Conservation (phyloP, 1,140 invertebrate genomes). For the Cydia amplana region DNA sequence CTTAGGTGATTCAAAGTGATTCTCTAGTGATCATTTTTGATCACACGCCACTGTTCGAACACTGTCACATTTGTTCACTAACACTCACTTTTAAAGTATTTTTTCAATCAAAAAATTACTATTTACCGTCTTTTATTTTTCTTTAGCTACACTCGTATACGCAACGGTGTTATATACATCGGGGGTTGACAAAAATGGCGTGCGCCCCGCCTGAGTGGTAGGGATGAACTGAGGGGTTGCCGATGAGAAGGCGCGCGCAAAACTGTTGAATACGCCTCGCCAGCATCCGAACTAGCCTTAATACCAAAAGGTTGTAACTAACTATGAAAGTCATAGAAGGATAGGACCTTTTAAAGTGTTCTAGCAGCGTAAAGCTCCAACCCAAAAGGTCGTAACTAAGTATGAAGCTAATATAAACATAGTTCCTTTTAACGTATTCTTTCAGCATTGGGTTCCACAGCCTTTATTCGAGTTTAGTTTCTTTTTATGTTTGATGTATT, state of each 20-base stretch:
- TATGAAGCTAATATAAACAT: background rate
- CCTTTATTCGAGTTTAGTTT: conserved; percentile 25
- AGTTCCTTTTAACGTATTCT: background rate
- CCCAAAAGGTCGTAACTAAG: no score
- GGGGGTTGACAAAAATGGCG: conserved; percentile 33
- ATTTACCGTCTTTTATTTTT: background rate
- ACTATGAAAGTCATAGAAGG: background rate
- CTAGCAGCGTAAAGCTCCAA: background rate
- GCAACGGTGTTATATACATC: conserved; percentile 11
- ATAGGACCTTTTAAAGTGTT: background rate
- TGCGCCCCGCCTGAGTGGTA: conserved; percentile 35
- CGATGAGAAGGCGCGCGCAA: conserved; percentile 52
- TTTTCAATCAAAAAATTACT: background rate
- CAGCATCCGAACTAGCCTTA: conserved; percentile 41
- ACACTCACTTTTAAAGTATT: conserved; percentile 10
- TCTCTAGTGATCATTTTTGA: conserved; percentile 17
- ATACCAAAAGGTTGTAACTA: background rate
- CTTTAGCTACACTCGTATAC: background rate
- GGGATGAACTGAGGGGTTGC: conserved; percentile 49
- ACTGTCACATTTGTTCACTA: conserved; percentile 16
- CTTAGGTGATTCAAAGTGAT: background rate
- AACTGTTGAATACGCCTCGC: conserved; percentile 54
- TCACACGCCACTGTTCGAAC: background rate
- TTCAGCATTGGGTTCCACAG: conserved; percentile 1
- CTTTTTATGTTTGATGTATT: conserved; percentile 32